Percentiles rank a stretch among this genome's conserved stretches.
Evolutionary conservation across 2,113 vertebrate genomes (phyloP).

Genomic region (Phoenicopterus ruber): DNA sequence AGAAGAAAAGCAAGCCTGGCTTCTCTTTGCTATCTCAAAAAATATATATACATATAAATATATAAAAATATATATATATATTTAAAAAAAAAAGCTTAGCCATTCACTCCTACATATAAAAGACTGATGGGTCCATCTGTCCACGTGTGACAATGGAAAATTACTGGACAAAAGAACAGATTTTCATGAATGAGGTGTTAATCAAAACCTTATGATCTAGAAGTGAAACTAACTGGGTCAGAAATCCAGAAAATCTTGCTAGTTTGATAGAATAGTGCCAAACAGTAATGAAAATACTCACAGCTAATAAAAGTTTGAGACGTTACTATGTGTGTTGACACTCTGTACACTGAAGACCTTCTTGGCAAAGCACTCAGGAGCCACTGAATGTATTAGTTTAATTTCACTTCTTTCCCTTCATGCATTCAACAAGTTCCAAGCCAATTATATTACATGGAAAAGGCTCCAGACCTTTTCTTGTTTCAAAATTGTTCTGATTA

Average conservation of each 20-base stretch:
- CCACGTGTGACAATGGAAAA: neutral
- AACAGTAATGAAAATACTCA: conserved; percentile 47
- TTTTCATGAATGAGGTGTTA: conserved; percentile 33
- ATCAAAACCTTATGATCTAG: conserved; percentile 22
- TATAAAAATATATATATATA: too few relatives aligned
- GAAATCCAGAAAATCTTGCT: conserved; percentile 28
- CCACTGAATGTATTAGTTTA: conserved; percentile 59
- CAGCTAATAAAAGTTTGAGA: conserved; percentile 48
- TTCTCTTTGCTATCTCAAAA: neutral
- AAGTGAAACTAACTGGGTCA: conserved; percentile 10
- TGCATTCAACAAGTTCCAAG: conserved; percentile 56
- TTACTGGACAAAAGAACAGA: neutral
- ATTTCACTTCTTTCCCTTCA: conserved; percentile 56
- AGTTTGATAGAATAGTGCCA: neutral
- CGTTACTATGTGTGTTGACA: conserved; percentile 40
- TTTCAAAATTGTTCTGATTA: conserved; percentile 40
- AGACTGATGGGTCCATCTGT: neutral
- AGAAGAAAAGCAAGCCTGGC: neutral
- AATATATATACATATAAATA: too few relatives aligned
- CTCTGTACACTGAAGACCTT: conserved; percentile 47
- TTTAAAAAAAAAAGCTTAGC: neutral
- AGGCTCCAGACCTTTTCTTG: conserved; percentile 30
- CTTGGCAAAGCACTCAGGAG: conserved; percentile 67
- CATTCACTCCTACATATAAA: neutral
- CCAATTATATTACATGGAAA: conserved; percentile 26